Base-by-base conservation (phyloP, 2,113 vertebrate genomes). In the Sander vitreus region DNA sequence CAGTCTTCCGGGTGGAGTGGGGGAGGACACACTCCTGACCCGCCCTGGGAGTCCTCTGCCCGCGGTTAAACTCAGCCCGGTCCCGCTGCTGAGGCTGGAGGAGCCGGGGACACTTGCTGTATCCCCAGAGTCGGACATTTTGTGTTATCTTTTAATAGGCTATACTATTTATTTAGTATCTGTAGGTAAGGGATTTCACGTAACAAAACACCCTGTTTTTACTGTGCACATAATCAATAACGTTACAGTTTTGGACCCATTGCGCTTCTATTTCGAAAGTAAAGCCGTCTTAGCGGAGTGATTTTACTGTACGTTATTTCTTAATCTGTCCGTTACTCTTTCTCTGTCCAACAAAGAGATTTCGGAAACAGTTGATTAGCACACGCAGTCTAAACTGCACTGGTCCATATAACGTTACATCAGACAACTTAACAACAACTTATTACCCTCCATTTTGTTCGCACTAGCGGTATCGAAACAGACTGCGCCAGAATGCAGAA, bases 1-100 rank as follows among this genome's bases (percentile, higher is more conserved):
- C 33, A 96, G 92, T 76, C 95, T 93, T 60, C 91, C 94, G 12
- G 93, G 90, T 1, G 93, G 84, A 47, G 87, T 15, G 0, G 93
- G 64, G 55, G 85, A 84, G 21, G 89, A 71, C 30, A 87, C 45
- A 66, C 76, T 80, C 66, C 88, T 75, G n/a, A 75, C 36, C 25
- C 87, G 83, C n/a, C 85, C 85, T 0, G 76, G 48, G 6, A 90
- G 76, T 27, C 82, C 91, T 80, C 83, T 89, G 48, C 86, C 90
- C 13, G 86, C 2, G 30, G 66, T 30, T 10, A 91, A 81, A 7
- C 70, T 55, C 15, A 54, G 39, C 16, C 65, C 76, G 2, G 47
- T 15, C 54, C 67, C 78, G n/a, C 72, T 62, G 64, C 81, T 75
- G 30, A 54, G 23, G 13, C 78, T 82, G n/a, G 93, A 87, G 19